phyloP scores from a whole-genome alignment of 1,140 invertebrate species.

The Elysia chlorotica region DNA sequence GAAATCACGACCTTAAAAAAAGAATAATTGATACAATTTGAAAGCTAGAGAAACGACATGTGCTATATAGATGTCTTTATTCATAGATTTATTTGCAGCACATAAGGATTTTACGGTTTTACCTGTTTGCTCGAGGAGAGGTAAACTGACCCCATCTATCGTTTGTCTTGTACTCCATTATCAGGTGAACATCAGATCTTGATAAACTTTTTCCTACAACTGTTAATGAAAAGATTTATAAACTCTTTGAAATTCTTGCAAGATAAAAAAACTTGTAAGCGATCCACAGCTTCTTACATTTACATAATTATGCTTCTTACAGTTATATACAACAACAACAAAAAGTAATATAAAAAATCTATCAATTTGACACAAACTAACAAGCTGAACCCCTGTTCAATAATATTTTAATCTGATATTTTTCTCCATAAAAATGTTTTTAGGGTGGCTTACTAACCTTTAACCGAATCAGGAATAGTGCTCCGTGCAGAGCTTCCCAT shows the following conservation, averaged over 20 bases:
- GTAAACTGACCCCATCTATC: conserved; percentile 77
- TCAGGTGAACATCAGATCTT: conserved; percentile 80
- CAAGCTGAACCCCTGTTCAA: no score
- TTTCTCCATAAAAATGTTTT: no score
- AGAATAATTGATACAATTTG: not conserved
- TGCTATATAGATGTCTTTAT: no score
- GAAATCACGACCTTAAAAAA: no score
- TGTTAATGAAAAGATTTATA: no score
- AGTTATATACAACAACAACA: conserved; percentile 1
- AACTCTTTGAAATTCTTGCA: no score
- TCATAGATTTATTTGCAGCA: no score
- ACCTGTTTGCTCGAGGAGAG: conserved; percentile 81
- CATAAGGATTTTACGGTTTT: no score
- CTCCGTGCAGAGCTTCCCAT: conserved; percentile 64
- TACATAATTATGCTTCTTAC: no score
- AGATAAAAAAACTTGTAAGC: no score
- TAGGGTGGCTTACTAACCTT: conserved; percentile 45
- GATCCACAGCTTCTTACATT: no score
- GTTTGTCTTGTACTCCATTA: conserved; percentile 79
- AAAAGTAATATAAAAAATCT: conserved; percentile 18
- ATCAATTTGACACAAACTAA: not conserved
- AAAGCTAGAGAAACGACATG: not conserved
- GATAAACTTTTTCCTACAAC: conserved; percentile 55
- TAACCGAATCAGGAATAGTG: conserved; percentile 53
- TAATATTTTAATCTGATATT: no score